These are phyloP conservation scores for Pristionchus japonicus DNA, from an alignment of 2,888 invertebrate genomes.

Conservation along the genomic window DNA sequence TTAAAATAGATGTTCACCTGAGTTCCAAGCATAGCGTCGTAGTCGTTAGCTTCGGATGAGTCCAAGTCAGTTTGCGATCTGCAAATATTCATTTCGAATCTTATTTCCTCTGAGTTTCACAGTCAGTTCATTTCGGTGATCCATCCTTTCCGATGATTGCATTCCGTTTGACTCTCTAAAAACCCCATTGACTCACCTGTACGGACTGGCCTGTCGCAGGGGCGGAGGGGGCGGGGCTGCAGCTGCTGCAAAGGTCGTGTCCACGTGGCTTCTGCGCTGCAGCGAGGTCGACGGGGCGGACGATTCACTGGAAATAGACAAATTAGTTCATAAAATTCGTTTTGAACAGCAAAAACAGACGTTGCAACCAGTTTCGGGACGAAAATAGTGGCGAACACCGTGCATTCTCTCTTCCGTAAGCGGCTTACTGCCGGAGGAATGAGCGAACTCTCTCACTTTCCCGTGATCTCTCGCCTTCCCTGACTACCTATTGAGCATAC, in stretches of 20 bases:
- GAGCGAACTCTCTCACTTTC: no score
- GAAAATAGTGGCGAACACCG: background rate
- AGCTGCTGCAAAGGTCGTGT: background rate
- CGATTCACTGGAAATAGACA: background rate
- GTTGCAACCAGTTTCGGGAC: background rate
- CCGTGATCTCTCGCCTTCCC: background rate
- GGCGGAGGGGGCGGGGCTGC: background rate
- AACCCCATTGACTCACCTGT: background rate
- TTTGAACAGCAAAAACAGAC: background rate
- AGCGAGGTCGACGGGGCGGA: constrained; percentile 11
- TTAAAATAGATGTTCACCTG: background rate
- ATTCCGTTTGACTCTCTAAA: background rate
- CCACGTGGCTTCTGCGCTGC: constrained; percentile 13
- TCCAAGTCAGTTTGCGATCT: constrained; percentile 33
- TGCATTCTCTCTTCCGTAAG: background rate
- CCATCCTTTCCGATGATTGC: background rate
- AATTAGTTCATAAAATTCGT: background rate
- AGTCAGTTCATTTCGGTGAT: background rate
- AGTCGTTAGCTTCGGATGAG: background rate
- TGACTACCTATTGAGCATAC: background rate
- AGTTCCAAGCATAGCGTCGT: constrained; percentile 22
- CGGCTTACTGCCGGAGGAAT: background rate
- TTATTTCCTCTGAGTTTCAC: background rate
- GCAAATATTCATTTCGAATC: background rate
- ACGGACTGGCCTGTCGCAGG: background rate